Evolutionary conservation across 1,140 invertebrate species (phyloP).

Genomic region (Listronotus oregonensis): DNA sequence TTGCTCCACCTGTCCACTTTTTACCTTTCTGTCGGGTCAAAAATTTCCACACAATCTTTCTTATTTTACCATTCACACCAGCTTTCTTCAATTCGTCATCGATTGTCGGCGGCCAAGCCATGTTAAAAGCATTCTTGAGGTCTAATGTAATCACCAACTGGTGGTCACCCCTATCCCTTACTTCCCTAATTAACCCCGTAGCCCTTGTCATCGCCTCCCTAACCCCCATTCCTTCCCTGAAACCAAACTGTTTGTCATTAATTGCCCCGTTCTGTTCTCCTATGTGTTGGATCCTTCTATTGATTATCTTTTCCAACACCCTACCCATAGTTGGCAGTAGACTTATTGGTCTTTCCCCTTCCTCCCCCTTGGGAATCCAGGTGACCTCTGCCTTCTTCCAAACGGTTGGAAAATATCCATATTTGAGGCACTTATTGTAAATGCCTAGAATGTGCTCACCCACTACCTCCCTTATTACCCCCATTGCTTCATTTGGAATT

Average conservation of each 20-base stretch:
- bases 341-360: constrained; percentile 7
- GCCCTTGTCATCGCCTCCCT: constrained; percentile 17
- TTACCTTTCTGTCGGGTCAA: constrained; percentile 20
- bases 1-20: constrained; percentile 8
- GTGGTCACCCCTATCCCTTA: constrained; percentile 7
- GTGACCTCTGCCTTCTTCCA: constrained; percentile 16
- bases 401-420: constrained; percentile 2
- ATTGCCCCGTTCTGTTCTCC: neutral
- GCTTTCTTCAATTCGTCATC: neutral
- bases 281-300: neutral
- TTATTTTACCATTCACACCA: neutral
- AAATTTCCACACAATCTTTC: constrained; percentile 15
- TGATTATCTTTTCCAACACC: constrained; percentile 9
- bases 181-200: neutral
- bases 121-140: constrained; percentile 34
- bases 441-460: neutral
- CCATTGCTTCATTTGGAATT: constrained; percentile 20
- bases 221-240: constrained; percentile 23
- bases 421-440: neutral
- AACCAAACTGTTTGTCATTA: constrained; percentile 26
- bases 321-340: constrained; percentile 8
- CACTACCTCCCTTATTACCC: neutral
- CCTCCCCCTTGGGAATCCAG: constrained; percentile 11
- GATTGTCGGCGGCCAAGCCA: constrained; percentile 19
- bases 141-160: constrained; percentile 20